Evolutionary conservation across 2,888 invertebrate genomes (phyloP).

Genomic region (Tachina grossa): DNA sequence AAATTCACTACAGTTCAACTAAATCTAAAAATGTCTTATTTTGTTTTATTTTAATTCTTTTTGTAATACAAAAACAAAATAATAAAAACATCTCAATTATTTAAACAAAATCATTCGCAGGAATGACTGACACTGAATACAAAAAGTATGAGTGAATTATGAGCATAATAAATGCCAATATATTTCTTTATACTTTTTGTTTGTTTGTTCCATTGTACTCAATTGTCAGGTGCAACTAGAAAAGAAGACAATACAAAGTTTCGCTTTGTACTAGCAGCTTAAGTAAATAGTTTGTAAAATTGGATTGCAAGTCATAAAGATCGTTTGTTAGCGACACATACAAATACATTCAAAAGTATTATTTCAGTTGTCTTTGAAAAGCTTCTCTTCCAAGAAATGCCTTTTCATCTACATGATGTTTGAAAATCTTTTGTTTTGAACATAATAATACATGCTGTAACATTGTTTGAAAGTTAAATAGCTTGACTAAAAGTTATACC

Average conservation of each 20-base stretch:
- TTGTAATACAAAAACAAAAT: too few species aligned
- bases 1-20: too few species aligned
- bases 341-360: not conserved
- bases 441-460: conserved; percentile 11
- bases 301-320: not conserved
- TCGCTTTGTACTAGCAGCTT: not conserved
- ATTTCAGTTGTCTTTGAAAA: conserved; percentile 7
- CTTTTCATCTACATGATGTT: conserved; percentile 2
- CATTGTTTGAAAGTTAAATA: conserved; percentile 28
- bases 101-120: too few species aligned
- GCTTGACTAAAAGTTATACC: conserved; percentile 9
- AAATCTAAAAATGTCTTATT: too few species aligned
- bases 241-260: conserved; percentile 4
- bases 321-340: not conserved
- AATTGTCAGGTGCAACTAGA: not conserved
- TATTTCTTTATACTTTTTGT: not conserved
- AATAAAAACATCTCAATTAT: too few species aligned
- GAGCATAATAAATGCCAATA: not conserved
- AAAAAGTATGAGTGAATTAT: too few species aligned
- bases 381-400: conserved; percentile 7
- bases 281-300: conserved; percentile 31
- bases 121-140: too few species aligned
- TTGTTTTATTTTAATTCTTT: too few species aligned
- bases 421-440: conserved; percentile 23
- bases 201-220: not conserved